phyloP scores from a whole-genome alignment of 2,113 vertebrate genomes.

The Gracilinanus agilis region DNA sequence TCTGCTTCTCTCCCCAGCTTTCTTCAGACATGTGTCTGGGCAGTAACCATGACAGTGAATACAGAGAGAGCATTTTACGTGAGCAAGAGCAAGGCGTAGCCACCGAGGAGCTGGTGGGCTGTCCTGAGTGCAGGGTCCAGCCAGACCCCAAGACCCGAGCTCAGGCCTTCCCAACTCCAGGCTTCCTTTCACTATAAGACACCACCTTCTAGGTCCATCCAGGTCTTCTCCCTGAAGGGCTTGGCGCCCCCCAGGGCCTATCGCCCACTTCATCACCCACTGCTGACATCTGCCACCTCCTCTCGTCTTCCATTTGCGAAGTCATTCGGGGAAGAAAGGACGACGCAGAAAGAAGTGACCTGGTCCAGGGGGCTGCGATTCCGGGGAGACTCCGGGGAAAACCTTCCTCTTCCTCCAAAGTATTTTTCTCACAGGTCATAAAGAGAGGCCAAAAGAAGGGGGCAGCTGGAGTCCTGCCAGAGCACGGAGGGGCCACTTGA shows the following conservation, averaged over 20 bases:
- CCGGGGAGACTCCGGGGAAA: constrained; percentile 24
- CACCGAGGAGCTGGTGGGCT: no score
- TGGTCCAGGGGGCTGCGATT: background rate
- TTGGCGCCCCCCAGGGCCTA: background rate
- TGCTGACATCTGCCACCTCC: background rate
- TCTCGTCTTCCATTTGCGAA: constrained; percentile 3
- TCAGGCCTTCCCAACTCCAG: no score
- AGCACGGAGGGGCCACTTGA: background rate
- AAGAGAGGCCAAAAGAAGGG: constrained; percentile 34
- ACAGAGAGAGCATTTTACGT: no score
- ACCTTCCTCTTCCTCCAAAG: background rate
- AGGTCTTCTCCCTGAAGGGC: background rate
- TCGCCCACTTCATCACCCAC: background rate
- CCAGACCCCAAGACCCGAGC: no score
- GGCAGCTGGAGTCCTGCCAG: constrained; percentile 34
- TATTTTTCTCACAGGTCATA: background rate
- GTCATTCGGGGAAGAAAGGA: background rate
- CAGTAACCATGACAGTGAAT: no score
- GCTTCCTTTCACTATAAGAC: no score
- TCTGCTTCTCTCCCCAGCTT: no score
- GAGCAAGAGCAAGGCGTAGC: no score
- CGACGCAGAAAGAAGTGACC: background rate
- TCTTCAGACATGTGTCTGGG: no score
- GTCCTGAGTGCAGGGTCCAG: no score
- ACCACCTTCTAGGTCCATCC: no score